A percentile compares a stretch with the other conserved stretches of the same genome.
Evolutionary conservation across 2,888 invertebrate species (phyloP).

Genomic region (Argyresthia albistria): DNA sequence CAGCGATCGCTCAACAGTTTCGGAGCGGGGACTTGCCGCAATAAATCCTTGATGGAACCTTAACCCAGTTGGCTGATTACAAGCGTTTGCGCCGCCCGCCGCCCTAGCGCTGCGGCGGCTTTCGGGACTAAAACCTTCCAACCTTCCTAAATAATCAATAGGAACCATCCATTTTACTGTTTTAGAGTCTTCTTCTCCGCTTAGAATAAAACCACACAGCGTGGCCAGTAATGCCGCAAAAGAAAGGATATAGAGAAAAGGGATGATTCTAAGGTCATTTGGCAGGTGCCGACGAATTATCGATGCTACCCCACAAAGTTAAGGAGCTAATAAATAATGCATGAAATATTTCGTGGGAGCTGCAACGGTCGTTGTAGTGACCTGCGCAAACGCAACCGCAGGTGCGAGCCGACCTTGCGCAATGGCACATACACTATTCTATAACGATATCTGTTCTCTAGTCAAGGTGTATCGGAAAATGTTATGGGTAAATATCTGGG

Average conservation of each 20-base stretch:
- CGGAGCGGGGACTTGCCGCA: slow-evolving; percentile 71
- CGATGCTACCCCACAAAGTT: slow-evolving; percentile 32
- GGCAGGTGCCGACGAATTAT: slow-evolving; percentile 28
- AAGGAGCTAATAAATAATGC: slow-evolving; percentile 34
- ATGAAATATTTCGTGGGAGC: slow-evolving; percentile 41
- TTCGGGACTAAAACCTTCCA: not conserved
- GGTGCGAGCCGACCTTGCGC: slow-evolving; percentile 62
- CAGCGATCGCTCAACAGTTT: slow-evolving; percentile 54
- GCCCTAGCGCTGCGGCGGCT: slow-evolving; percentile 23
- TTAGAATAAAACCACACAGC: too few relatives aligned
- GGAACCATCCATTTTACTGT: too few relatives aligned
- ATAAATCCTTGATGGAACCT: slow-evolving; percentile 71
- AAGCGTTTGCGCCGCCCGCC: slow-evolving; percentile 42
- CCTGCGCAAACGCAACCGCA: slow-evolving; percentile 39
- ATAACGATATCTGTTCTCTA: slow-evolving; percentile 36
- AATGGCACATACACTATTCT: slow-evolving; percentile 34
- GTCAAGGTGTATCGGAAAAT: slow-evolving; percentile 43
- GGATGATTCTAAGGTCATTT: not conserved
- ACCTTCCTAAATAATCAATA: not conserved
- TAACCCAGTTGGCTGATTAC: slow-evolving; percentile 72
- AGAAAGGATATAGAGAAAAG: too few relatives aligned
- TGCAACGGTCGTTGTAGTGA: slow-evolving; percentile 34
- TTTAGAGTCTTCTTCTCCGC: too few relatives aligned
- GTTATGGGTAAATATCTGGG: slow-evolving; percentile 5
- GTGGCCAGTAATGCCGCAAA: too few relatives aligned